These are phyloP conservation scores for Numida meleagris DNA, from an alignment of 2,113 vertebrate genomes.

Conservation along the genomic window DNA sequence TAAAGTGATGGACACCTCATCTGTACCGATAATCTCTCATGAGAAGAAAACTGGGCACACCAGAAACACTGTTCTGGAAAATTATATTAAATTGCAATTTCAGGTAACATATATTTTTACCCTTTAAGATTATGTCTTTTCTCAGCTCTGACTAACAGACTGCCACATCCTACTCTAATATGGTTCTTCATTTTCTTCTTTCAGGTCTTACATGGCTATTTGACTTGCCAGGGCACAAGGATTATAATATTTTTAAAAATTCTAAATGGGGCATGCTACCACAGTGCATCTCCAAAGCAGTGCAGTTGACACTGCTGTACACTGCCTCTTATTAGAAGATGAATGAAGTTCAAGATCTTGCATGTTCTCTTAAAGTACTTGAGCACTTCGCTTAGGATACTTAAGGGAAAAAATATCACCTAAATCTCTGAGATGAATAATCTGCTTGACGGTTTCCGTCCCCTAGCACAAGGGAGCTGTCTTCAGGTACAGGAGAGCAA, in stretches of 20 bases:
- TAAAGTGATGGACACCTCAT: background rate
- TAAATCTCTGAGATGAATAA: conserved; percentile 20
- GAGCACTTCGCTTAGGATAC: background rate
- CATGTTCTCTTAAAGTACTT: background rate
- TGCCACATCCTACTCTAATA: background rate
- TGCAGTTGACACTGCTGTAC: background rate
- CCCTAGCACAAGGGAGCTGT: background rate
- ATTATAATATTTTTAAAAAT: background rate
- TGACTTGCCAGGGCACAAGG: background rate
- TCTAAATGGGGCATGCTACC: background rate
- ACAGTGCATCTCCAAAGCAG: background rate
- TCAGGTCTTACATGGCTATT: background rate
- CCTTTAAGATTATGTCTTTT: background rate
- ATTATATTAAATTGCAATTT: background rate
- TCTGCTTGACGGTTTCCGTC: conserved; percentile 12
- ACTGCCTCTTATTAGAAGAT: background rate
- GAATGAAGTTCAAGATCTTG: conserved; percentile 9
- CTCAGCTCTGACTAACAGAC: background rate
- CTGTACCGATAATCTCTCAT: background rate
- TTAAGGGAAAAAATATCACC: background rate
- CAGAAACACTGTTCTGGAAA: background rate
- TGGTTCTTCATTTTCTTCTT: background rate
- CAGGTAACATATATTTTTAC: background rate
- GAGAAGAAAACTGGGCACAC: background rate
- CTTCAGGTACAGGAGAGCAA: conserved; percentile 4